phyloP scores from a whole-genome alignment of 2,888 invertebrate species.

The Fragum sueziense region DNA sequence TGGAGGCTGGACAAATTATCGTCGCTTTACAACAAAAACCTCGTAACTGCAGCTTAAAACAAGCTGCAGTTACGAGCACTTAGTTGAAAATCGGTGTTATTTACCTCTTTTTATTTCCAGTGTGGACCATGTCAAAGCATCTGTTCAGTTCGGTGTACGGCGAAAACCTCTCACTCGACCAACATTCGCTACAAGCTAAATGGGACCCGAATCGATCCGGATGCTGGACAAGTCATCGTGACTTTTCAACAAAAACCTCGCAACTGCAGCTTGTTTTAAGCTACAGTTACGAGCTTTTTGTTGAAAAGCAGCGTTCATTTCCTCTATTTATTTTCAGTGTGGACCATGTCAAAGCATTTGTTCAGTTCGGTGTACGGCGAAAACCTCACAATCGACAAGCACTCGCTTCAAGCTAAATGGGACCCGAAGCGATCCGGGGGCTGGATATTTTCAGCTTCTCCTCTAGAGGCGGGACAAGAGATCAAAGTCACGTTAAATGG shows the following conservation, averaged over 20 bases:
- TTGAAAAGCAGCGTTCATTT: background rate
- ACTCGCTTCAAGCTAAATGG: slow-evolving; percentile 26
- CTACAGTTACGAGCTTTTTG: background rate
- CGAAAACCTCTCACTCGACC: too few species aligned
- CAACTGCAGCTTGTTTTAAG: background rate
- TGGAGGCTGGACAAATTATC: slow-evolving; percentile 26
- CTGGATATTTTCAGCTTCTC: slow-evolving; percentile 13
- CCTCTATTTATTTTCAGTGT: background rate
- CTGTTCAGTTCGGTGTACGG: too few species aligned
- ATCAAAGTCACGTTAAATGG: slow-evolving; percentile 26
- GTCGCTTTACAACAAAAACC: too few species aligned
- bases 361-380: slow-evolving; percentile 33
- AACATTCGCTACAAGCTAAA: too few species aligned
- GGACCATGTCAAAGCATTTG: background rate
- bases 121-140: too few species aligned
- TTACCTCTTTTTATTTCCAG: too few species aligned
- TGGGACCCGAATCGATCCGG: too few species aligned
- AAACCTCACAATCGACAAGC: slow-evolving; percentile 23
- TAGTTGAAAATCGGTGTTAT: too few species aligned
- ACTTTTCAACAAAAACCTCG: background rate
- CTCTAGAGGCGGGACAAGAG: slow-evolving; percentile 21
- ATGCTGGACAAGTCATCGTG: too few species aligned
- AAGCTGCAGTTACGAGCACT: too few species aligned
- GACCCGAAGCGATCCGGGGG: slow-evolving; percentile 17
- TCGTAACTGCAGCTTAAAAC: too few species aligned